Evolutionary conservation across 2,797 vertebrate species (phyloP).

Genomic region (Labeo calbasu): DNA sequence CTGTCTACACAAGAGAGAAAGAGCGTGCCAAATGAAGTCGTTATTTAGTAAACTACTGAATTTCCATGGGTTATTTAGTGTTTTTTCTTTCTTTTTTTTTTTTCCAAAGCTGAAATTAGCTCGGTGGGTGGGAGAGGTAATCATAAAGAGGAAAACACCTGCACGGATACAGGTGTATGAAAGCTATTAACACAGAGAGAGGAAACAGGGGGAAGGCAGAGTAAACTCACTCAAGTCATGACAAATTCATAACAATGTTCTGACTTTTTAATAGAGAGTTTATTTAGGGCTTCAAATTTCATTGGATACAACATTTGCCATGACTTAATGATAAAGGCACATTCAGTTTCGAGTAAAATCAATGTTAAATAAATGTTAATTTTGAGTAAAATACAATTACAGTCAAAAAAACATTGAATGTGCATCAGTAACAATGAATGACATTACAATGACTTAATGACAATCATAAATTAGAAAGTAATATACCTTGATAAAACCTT

Average conservation of each 20-base stretch:
- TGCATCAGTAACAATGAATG: slow-evolving; percentile 23
- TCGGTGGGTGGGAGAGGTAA: slow-evolving; percentile 37
- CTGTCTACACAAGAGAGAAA: slow-evolving; percentile 12
- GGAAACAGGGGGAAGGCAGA: slow-evolving; percentile 29
- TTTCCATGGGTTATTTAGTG: slow-evolving; percentile 25
- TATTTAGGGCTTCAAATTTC: slow-evolving; percentile 44
- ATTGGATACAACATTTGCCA: slow-evolving; percentile 34
- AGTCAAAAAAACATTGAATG: neutral
- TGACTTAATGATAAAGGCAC: slow-evolving; percentile 20
- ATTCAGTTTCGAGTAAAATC: slow-evolving; percentile 5
- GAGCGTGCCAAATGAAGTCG: neutral
- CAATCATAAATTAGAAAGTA: neutral
- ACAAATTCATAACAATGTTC: slow-evolving; percentile 42
- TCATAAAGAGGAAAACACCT: slow-evolving; percentile 50
- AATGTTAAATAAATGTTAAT: neutral
- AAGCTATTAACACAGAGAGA: slow-evolving; percentile 48
- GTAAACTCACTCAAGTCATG: slow-evolving; percentile 34
- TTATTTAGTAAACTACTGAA: slow-evolving; percentile 37
- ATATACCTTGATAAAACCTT: neutral
- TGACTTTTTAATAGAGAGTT: slow-evolving; percentile 35
- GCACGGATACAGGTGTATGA: slow-evolving; percentile 47
- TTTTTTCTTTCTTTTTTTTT: neutral
- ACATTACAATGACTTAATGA: slow-evolving; percentile 16
- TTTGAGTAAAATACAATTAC: slow-evolving; percentile 25
- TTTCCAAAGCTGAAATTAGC: slow-evolving; percentile 36